Percentiles rank a stretch among this genome's conserved stretches.
Evolutionary conservation across 2,113 vertebrate species (phyloP).

Genomic region (Oriolus oriolus): DNA sequence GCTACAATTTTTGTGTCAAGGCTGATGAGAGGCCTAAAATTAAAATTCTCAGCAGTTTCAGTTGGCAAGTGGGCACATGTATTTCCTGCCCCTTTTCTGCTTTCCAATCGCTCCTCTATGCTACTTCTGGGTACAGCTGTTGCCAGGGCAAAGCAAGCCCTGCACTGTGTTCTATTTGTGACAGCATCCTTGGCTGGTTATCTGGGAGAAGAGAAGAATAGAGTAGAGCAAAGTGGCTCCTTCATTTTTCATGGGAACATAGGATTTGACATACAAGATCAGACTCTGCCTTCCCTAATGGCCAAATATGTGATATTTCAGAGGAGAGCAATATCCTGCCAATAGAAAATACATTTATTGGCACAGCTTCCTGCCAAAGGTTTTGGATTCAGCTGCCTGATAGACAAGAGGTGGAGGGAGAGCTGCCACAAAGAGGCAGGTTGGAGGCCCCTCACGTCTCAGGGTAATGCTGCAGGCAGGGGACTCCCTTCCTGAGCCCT

Average conservation of each 20-base stretch:
- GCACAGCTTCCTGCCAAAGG: neutral
- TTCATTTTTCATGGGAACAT: slow-evolving; percentile 37
- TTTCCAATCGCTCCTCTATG: neutral
- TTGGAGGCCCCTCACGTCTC: neutral
- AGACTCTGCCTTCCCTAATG: slow-evolving; percentile 36
- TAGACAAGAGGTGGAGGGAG: neutral
- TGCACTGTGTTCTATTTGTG: neutral
- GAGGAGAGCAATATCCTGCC: slow-evolving; percentile 34
- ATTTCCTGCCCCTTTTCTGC: neutral
- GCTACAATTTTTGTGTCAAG: slow-evolving; percentile 57
- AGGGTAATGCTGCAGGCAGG: neutral
- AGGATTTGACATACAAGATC: slow-evolving; percentile 35
- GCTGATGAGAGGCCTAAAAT: slow-evolving; percentile 63
- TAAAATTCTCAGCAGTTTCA: slow-evolving; percentile 50
- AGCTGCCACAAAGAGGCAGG: accelerated
- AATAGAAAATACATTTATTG: slow-evolving; percentile 47
- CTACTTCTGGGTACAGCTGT: neutral
- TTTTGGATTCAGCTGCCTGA: slow-evolving; percentile 9
- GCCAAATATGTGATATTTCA: slow-evolving; percentile 53
- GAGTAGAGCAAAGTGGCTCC: neutral
- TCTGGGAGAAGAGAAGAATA: neutral
- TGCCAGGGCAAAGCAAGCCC: neutral
- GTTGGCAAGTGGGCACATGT: neutral
- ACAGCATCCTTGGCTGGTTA: neutral
- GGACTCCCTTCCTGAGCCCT: neutral